Conservation (phyloP, 2,888 invertebrate genomes). For the Chesias legatella region DNA sequence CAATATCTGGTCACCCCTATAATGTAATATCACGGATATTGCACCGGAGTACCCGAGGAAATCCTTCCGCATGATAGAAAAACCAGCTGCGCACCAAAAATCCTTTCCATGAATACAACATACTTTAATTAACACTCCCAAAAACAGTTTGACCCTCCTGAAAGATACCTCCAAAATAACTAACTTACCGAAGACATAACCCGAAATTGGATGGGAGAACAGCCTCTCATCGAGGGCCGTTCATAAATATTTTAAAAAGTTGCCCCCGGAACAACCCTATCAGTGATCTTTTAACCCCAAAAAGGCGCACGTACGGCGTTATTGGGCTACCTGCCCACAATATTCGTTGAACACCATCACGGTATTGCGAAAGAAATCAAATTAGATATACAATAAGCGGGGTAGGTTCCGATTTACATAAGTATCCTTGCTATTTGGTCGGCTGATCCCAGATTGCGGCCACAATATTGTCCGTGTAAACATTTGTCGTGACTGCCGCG, state of each 20-base stretch:
- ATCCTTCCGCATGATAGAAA: slow-evolving; percentile 16
- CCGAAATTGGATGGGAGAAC: slow-evolving; percentile 76
- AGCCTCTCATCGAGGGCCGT: slow-evolving; percentile 56
- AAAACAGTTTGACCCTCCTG: slow-evolving; percentile 59
- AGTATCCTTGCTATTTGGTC: slow-evolving; percentile 75
- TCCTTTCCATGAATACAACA: slow-evolving; percentile 48
- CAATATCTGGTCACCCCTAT: slow-evolving; percentile 1
- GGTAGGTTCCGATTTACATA: slow-evolving; percentile 75
- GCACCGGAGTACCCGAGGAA: slow-evolving; percentile 15
- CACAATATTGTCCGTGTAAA: slow-evolving; percentile 69
- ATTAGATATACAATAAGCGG: slow-evolving; percentile 80
- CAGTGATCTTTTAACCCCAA: slow-evolving; percentile 71
- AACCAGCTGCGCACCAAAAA: slow-evolving; percentile 38
- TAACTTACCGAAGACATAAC: slow-evolving; percentile 77
- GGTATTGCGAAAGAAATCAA: slow-evolving; percentile 77
- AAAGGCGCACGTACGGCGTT: slow-evolving; percentile 58
- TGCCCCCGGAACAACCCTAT: slow-evolving; percentile 63
- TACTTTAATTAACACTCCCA: slow-evolving; percentile 72
- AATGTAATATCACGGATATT: slow-evolving; percentile 16
- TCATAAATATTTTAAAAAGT: slow-evolving; percentile 79
- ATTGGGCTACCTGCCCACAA: slow-evolving; percentile 71
- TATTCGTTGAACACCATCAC: slow-evolving; percentile 73
- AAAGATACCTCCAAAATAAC: slow-evolving; percentile 62
- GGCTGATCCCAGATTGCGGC: slow-evolving; percentile 75
- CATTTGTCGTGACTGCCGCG: slow-evolving; percentile 38